Base-by-base conservation (phyloP, 2,113 vertebrate species). In the Caranx melampygus region DNA sequence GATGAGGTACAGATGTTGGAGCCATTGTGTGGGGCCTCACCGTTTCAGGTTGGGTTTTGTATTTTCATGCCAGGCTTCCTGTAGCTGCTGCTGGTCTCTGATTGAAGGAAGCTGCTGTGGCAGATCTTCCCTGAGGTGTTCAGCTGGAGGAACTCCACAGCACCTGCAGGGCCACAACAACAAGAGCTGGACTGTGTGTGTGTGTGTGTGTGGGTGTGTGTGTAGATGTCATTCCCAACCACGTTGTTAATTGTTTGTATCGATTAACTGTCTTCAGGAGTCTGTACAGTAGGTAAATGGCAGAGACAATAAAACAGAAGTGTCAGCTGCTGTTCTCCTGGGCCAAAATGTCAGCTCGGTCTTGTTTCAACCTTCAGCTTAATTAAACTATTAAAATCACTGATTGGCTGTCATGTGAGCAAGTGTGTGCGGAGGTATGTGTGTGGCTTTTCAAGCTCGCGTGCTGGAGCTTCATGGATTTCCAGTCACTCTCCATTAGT, bases 61-160 rank as follows among this genome's bases (percentile, higher is more conserved):
- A 8, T 26, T 31, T 65, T 33, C 26, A 26, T 26, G 26, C 7
- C 33, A 15, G 3, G 55, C 47, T 26, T 40, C 7, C 4, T 54
- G 15, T 14, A 31, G 52, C 45, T 45, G 67, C 34, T 70, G 52
- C 7, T 3, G 14, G 21, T 33, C 5, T 64, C 14, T 20, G 54
- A 26, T 2, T n/a, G 44, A 42, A 60, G 37, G 91, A 96, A 97
- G 88, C 94, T 94, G 54, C 95, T 94, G 88, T 92, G 96, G 81
- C 26, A 26, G 26, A 26, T 26, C 26, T 26, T 26, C 26, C 26
- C 26, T 26, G 89, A 90, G 80, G 95, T 91, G 20, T 91, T 90
- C 69, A 96, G 82, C 60, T 92, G 93, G 84, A 95, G 95, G 68
- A 96, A 90, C 54, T 95, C 95, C 47, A 69, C 71, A 95, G 91